phyloP scores from a whole-genome alignment of 1,140 invertebrate species.

The Varroa destructor region DNA sequence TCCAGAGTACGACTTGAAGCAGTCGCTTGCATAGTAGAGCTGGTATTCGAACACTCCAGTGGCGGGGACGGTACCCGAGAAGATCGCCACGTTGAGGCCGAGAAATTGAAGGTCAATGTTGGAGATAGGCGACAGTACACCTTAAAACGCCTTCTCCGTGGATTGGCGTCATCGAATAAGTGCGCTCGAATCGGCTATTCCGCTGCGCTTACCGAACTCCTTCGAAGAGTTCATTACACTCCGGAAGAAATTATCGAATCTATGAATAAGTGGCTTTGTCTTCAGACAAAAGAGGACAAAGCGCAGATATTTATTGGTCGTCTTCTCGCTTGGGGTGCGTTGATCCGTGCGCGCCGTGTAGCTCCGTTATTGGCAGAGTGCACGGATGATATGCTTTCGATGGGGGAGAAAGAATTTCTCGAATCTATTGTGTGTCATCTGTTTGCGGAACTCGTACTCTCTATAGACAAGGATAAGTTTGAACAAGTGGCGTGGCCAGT shows the following conservation, averaged over 20 bases:
- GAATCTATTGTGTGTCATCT: slow-evolving; percentile 3
- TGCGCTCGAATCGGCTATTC: slow-evolving; percentile 22
- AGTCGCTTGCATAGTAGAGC: not conserved
- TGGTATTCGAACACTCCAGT: not conserved
- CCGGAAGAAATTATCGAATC: not conserved
- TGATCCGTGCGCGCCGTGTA: not conserved
- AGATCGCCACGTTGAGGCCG: not conserved
- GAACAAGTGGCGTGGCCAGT: not conserved
- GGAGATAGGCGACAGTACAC: not conserved
- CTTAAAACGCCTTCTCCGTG: slow-evolving; percentile 3
- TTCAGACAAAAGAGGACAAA: slow-evolving; percentile 8
- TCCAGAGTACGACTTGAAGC: not conserved
- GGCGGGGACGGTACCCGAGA: not conserved
- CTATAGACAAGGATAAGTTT: not conserved
- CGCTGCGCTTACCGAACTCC: slow-evolving; percentile 17
- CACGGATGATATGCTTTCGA: not conserved
- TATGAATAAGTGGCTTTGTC: slow-evolving; percentile 10
- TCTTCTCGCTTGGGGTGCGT: slow-evolving; percentile 15
- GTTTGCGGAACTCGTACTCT: not conserved
- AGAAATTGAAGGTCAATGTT: not conserved
- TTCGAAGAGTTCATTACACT: slow-evolving; percentile 3
- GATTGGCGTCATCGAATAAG: slow-evolving; percentile 11
- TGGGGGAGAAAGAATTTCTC: not conserved
- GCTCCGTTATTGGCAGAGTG: not conserved
- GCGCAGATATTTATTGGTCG: slow-evolving; percentile 18